Base-by-base conservation (phyloP, 2,888 invertebrate species). In the Oscheius sp. region DNA sequence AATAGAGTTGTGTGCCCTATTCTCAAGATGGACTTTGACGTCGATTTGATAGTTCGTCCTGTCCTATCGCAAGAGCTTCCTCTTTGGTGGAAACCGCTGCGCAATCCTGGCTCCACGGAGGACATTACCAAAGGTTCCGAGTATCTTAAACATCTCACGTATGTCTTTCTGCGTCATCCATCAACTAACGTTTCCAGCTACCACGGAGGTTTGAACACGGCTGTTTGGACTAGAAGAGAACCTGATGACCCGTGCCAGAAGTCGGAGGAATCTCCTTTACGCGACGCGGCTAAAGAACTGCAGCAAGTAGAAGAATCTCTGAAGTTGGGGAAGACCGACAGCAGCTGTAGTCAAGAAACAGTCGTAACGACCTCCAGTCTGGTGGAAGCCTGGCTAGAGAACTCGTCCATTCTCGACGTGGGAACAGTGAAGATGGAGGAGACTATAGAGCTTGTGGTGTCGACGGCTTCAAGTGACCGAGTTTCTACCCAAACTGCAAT, bases 171-270 rank as follows among this genome's bases (percentile, higher is more conserved):
- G 2, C 29, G 21, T 21, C 9, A 9, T 53, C 29, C 29, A 32
- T 21, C 21, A 32, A 57, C 2, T 21, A 57, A 32, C 9, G 57
- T 32, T 2, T 21, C 10, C 33, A 57, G 57, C 32, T 60, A 60
- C 42, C 60, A 60, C 35, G 60, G 60, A 60, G 60, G 60, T 35
- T 60, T 60, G 60, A 60, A 60, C n/a, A 35, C 60, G 42, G 11
- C 35, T 35, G 60, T 60, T 35, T 60, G 60, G 60, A 60, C n/a
- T 10, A 57, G 57, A 33, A 57, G n/a, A 10, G 29, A 10, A 2
- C 29, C 57, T 29, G 9, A 29, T 2, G 29, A 29, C 2, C 3
- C 11, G 3, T 7, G 42, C 7, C n/a, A 53, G n/a, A 29, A 3
- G 32, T 13, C 2, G 0, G 57, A 57, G 29, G 21, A 57, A 29